Base-by-base conservation (phyloP, 2,113 vertebrate species). In the Cygnus atratus region DNA sequence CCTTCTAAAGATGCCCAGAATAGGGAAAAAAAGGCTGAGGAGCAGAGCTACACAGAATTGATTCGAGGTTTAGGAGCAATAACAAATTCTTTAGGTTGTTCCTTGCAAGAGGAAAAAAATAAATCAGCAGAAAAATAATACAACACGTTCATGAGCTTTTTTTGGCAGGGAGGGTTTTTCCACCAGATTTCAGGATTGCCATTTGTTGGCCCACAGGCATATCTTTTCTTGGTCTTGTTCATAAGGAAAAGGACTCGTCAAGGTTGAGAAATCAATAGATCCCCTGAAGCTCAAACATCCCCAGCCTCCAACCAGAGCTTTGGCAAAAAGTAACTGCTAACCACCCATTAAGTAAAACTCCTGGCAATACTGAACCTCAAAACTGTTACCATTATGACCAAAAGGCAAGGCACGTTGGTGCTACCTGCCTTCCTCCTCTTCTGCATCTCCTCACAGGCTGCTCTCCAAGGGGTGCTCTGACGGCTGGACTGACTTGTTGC, bases 381-480 rank as follows among this genome's bases (percentile, higher is more conserved):
- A 25, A 9, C 15, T 55, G 73, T 41, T n/a, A 50, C 37, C n/a
- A 22, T 0, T 22, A 61, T 10, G 20, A 62, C 31, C 44, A 25
- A 50, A 31, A 66, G 22, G 22, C 4, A 29, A 46, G 10, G 46
- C 28, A 39, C 15, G 6, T 18, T 25, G 13, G 21, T 11, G 26
- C 59, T 10, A 6, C 33, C 41, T 31, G 2, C 1, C 14, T 35
- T 35, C 55, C 68, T 70, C 15, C 52, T 67, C 41, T 39, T 52
- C 22, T 1, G 1, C 33, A 11, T 20, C n/a, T 37, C 15, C 37
- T 54, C 5, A 0, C 41, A 46, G 87, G 37, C 82, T 6, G 20
- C 8, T 67, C 13, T 50, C 31, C 9, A 5, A 0, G 0, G 50
- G 54, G 3, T 8, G 21, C 2, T 9, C 0, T 10, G 24, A 3